phyloP scores from a whole-genome alignment of 2,888 invertebrate species.

The Sphinx pinastri region DNA sequence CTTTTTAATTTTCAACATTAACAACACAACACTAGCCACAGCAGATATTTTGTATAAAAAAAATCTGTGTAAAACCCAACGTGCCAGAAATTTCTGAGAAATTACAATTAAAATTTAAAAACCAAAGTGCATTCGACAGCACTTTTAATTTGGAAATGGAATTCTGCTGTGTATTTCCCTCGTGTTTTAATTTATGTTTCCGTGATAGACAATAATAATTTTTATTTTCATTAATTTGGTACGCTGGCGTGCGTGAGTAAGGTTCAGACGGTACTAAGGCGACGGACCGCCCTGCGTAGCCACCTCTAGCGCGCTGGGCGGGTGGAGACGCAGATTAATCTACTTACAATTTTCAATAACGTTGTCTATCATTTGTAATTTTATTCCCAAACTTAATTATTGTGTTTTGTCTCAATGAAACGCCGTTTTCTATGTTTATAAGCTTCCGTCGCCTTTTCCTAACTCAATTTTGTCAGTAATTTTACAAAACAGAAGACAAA shows the following conservation, averaged over 20 bases:
- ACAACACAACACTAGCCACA: not conserved
- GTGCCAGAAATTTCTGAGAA: not conserved
- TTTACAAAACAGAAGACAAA: not conserved
- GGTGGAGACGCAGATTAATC: conserved; percentile 58
- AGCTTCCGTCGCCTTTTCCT: conserved; percentile 15
- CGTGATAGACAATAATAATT: not conserved
- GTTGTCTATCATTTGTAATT: conserved; percentile 37
- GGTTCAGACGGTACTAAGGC: conserved; percentile 53
- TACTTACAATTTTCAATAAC: conserved; percentile 55
- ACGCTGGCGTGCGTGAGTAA: conserved; percentile 44
- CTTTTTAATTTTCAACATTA: not conserved
- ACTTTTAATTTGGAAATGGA: not conserved
- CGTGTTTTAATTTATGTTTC: conserved; percentile 3
- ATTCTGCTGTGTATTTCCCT: not conserved
- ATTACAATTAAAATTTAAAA: too few relatives aligned
- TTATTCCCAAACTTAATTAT: conserved; percentile 33
- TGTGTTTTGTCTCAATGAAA: not conserved
- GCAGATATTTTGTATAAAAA: conserved; percentile 11
- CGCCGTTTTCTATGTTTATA: conserved; percentile 28
- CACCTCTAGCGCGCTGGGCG: conserved; percentile 51
- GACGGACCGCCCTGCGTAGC: conserved; percentile 42
- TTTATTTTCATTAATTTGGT: conserved; percentile 18
- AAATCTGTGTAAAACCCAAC: not conserved
- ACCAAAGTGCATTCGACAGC: not conserved
- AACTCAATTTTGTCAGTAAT: not conserved